phyloP scores from a whole-genome alignment of 2,888 invertebrate species.

The Drosophila yooni region DNA sequence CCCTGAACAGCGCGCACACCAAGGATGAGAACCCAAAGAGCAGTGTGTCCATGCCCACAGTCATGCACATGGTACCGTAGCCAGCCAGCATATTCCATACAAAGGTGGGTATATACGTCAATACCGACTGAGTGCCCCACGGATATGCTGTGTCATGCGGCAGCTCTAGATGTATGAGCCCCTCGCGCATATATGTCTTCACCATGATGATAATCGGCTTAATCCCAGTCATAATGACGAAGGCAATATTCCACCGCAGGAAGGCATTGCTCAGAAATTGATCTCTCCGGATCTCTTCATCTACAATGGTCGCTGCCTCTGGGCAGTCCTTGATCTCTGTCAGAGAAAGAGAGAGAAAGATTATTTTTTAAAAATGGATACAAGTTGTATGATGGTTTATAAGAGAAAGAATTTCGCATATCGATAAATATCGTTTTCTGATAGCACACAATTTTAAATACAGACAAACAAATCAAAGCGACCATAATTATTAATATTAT shows the following conservation, averaged over 20 bases:
- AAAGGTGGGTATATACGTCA: slow-evolving; percentile 49
- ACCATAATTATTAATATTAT: no score
- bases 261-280: slow-evolving; percentile 55
- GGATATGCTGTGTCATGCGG: slow-evolving; percentile 51
- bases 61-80: slow-evolving; percentile 53
- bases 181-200: slow-evolving; percentile 27
- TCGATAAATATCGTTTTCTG: no score
- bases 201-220: slow-evolving; percentile 55
- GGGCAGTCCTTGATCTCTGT: slow-evolving; percentile 48
- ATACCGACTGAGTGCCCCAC: slow-evolving; percentile 33
- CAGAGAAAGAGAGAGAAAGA: neutral
- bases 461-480: no score
- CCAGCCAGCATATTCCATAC: slow-evolving; percentile 55
- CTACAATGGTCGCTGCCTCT: slow-evolving; percentile 39
- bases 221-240: slow-evolving; percentile 37
- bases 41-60: slow-evolving; percentile 56
- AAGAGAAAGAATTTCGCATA: no score
- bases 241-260: slow-evolving; percentile 42
- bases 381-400: no score
- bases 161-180: slow-evolving; percentile 36
- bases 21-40: slow-evolving; percentile 59
- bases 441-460: no score
- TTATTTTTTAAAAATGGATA: neutral
- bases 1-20: slow-evolving; percentile 60
- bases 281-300: slow-evolving; percentile 53